Evolutionary conservation across 2,888 invertebrate genomes (phyloP).

Genomic region (Xestia rhomboidea): DNA sequence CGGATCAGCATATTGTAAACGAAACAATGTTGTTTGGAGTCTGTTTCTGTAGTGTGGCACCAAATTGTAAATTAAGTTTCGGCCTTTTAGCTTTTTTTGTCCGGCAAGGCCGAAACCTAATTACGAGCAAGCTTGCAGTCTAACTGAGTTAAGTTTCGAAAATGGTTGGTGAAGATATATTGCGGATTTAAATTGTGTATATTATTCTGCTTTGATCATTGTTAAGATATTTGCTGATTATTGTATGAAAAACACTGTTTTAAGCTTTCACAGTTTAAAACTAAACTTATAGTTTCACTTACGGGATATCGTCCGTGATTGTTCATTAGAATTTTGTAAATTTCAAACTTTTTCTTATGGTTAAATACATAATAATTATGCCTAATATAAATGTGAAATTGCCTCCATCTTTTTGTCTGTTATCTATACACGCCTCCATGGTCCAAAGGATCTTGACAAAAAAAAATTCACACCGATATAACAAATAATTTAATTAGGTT

Average conservation of each 20-base stretch:
- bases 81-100: constrained; percentile 23
- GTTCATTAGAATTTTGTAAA: background rate
- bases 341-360: background rate
- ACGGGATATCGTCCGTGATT: no score
- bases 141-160: background rate
- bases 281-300: no score
- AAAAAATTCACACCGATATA: background rate
- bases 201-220: background rate
- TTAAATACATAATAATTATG: background rate
- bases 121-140: constrained; percentile 9
- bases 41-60: constrained; percentile 32
- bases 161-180: background rate
- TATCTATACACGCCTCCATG: background rate
- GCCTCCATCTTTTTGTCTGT: background rate
- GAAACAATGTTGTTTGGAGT: constrained; percentile 38
- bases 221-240: background rate
- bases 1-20: constrained; percentile 33
- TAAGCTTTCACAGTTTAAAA: no score
- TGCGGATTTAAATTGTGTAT: background rate
- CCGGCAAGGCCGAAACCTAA: constrained; percentile 15
- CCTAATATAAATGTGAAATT: background rate
- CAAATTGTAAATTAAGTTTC: constrained; percentile 39
- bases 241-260: background rate
- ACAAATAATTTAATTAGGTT: background rate
- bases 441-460: background rate